A percentile compares a stretch with the other conserved stretches of the same genome.
Conservation (phyloP, 2,113 vertebrate species). For the Rattus rattus region DNA sequence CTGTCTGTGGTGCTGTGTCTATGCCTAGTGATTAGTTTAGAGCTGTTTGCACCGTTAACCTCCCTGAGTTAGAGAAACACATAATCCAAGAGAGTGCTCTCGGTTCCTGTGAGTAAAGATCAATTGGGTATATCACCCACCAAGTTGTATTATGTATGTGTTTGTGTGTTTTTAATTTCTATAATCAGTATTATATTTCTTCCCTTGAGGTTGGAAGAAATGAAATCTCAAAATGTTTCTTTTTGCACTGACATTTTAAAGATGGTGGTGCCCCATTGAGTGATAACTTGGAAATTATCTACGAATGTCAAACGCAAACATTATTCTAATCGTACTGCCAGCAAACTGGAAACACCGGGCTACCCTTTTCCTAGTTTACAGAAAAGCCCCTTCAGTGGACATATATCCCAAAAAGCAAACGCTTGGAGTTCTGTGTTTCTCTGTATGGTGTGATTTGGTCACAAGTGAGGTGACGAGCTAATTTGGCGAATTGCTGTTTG, state of each 20-base stretch:
- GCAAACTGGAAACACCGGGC: not conserved
- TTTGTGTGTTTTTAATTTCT: conserved; percentile 25
- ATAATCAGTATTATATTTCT: not conserved
- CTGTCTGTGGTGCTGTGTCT: not conserved
- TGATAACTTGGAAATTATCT: not conserved
- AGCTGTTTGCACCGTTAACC: not conserved
- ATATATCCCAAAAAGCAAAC: conserved; percentile 48
- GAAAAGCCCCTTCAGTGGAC: conserved; percentile 44
- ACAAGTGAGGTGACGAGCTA: conserved; percentile 75
- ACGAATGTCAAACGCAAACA: not conserved
- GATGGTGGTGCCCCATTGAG: not conserved
- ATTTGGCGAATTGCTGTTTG: conserved; percentile 73
- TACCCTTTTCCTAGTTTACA: not conserved
- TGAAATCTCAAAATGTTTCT: not conserved
- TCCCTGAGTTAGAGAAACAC: not conserved
- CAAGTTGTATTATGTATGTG: not conserved
- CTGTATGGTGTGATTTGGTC: conserved; percentile 70
- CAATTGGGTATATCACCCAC: no score
- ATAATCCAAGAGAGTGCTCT: not conserved
- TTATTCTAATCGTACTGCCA: conserved; percentile 37
- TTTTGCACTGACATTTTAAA: not conserved
- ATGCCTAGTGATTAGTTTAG: not conserved
- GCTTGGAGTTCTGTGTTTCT: conserved; percentile 71
- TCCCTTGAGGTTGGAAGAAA: not conserved
- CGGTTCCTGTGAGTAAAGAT: not conserved